Percentiles rank a stretch among this genome's conserved stretches.
Evolutionary conservation across 2,888 invertebrate genomes (phyloP).

Genomic region (Drosophila ochracea): DNA sequence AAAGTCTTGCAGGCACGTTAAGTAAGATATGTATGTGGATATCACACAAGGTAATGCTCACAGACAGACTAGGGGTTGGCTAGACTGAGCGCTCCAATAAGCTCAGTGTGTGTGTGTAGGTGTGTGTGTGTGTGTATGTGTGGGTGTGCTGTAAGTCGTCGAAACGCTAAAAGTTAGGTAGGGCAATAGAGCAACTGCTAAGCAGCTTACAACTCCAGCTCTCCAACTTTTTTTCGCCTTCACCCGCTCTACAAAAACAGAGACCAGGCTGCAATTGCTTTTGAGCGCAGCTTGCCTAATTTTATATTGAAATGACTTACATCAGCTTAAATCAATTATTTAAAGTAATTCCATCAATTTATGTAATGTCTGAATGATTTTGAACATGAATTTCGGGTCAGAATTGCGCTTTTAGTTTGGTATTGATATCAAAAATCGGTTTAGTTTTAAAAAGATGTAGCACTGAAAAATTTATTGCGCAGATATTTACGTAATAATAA

Average conservation of each 20-base stretch:
- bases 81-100: conserved; percentile 9
- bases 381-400: too few species aligned
- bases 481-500: background rate
- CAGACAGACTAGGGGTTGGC: conserved; percentile 8
- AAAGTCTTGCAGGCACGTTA: conserved; percentile 77
- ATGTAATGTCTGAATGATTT: too few species aligned
- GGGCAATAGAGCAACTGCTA: conserved; percentile 64
- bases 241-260: conserved; percentile 7
- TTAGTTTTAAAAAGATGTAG: background rate
- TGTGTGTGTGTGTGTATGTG: background rate
- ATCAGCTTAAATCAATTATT: conserved; percentile 8
- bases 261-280: conserved; percentile 39
- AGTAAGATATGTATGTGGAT: conserved; percentile 79
- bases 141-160: conserved; percentile 56
- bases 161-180: conserved; percentile 75
- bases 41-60: conserved; percentile 43
- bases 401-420: too few species aligned
- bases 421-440: background rate
- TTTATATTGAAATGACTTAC: conserved; percentile 57
- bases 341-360: too few species aligned
- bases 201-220: conserved; percentile 58
- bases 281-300: conserved; percentile 43
- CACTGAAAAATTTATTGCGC: background rate
- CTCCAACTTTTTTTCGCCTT: background rate
- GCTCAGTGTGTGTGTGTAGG: background rate